These are phyloP conservation scores for Neotoxoptera formosana DNA, from an alignment of 1,140 invertebrate genomes.

Conservation along the genomic window DNA sequence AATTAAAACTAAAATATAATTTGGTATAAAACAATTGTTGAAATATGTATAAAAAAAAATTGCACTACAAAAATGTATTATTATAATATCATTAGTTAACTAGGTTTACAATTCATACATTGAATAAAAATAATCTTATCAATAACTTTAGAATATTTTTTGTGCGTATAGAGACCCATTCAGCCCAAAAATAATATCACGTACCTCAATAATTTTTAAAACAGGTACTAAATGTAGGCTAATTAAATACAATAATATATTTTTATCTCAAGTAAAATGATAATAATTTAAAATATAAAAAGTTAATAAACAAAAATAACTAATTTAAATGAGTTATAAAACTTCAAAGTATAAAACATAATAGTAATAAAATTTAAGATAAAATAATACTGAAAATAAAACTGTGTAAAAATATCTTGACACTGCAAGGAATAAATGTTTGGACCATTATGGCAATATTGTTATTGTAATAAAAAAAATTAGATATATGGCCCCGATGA, in stretches of 20 bases:
- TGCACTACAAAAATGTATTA: conserved; percentile 23
- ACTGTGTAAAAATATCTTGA: background rate
- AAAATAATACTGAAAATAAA: conserved; percentile 35
- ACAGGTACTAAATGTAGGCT: conserved; percentile 17
- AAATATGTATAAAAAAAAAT: conserved; percentile 28
- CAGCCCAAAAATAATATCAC: conserved; percentile 6
- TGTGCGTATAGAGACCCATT: conserved; percentile 38
- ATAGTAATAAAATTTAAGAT: background rate
- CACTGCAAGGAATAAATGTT: background rate
- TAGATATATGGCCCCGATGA: conserved; percentile 30
- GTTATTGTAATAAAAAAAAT: conserved; percentile 7
- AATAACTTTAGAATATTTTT: conserved; percentile 38
- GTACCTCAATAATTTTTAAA: conserved; percentile 40
- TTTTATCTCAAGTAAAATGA: background rate
- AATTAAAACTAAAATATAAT: conserved; percentile 29
- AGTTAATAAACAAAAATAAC: conserved; percentile 23
- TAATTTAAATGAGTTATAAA: background rate
- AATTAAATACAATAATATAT: conserved; percentile 22
- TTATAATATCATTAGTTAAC: conserved; percentile 22
- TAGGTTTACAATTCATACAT: conserved; percentile 3
- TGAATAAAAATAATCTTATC: conserved; percentile 26
- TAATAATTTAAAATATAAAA: conserved; percentile 13
- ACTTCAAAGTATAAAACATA: conserved; percentile 19
- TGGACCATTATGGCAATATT: conserved; percentile 15
- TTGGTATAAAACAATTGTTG: conserved; percentile 23